Evolutionary conservation across 1,140 invertebrate genomes (phyloP).

Genomic region (Venustaconcha ellipsiformis): DNA sequence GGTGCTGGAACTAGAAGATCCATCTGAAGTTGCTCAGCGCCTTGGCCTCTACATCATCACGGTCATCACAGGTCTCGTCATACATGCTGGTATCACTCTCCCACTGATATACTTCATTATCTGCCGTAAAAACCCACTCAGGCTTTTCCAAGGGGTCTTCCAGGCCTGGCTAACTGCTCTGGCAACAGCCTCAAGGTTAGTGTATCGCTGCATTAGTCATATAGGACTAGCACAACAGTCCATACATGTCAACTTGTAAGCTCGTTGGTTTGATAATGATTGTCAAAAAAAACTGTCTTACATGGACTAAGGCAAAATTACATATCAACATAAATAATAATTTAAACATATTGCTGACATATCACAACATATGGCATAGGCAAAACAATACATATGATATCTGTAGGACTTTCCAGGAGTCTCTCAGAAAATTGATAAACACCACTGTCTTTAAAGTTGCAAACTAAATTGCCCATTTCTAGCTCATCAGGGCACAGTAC

Average conservation of each 20-base stretch:
- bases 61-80: constrained; percentile 87
- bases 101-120: constrained; percentile 77
- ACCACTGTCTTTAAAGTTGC: no score
- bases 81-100: constrained; percentile 91
- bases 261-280: no score
- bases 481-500: no score
- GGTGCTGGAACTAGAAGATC: constrained; percentile 87
- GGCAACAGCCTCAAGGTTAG: constrained; percentile 70
- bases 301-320: neutral
- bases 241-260: no score
- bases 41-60: constrained; percentile 93
- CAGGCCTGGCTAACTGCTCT: constrained; percentile 77
- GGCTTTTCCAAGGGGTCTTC: constrained; percentile 72
- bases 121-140: constrained; percentile 73
- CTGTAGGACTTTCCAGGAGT: no score
- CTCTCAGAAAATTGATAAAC: no score
- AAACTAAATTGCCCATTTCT: no score
- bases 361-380: no score
- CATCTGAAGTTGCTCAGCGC: constrained; percentile 83
- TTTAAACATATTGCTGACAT: no score
- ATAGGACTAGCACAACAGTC: no score
- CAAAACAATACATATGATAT: no score
- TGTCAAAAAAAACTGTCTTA: neutral
- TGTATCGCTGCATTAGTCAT: neutral
- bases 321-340: no score